These are phyloP conservation scores for Jaculus jaculus DNA, from an alignment of 2,113 vertebrate species.

Conservation along the genomic window DNA sequence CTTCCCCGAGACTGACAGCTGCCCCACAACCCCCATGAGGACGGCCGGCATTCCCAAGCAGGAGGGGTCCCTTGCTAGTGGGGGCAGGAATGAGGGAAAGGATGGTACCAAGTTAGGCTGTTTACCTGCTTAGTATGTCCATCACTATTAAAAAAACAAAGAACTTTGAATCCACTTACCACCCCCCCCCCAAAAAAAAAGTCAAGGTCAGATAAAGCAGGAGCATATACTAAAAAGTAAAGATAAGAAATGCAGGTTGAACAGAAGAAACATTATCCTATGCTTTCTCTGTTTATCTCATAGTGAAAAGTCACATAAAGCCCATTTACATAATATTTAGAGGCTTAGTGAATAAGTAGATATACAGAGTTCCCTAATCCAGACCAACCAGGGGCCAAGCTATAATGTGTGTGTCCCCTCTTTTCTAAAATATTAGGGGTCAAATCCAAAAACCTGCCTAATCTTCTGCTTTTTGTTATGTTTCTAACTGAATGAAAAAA, in stretches of 20 bases:
- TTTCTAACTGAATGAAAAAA: constrained; percentile 1
- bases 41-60: too few relatives aligned
- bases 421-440: neutral
- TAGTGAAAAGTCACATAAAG: constrained; percentile 1
- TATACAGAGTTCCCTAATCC: neutral
- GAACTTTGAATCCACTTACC: too few relatives aligned
- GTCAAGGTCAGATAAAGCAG: neutral
- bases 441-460: neutral
- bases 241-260: constrained; percentile 2
- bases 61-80: too few relatives aligned
- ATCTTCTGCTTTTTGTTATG: neutral
- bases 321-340: neutral
- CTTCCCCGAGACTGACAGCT: too few relatives aligned
- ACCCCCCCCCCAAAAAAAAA: too few relatives aligned
- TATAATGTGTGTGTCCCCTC: neutral
- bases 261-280: neutral
- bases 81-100: too few relatives aligned
- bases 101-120: too few relatives aligned
- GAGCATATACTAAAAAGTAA: neutral
- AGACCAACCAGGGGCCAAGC: neutral
- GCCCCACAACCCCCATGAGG: too few relatives aligned
- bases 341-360: neutral
- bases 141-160: too few relatives aligned
- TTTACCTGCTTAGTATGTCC: too few relatives aligned
- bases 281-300: neutral